Evolutionary conservation across 2,797 vertebrate genomes (phyloP).

Genomic region (Tokudaia tokunoshimensis): DNA sequence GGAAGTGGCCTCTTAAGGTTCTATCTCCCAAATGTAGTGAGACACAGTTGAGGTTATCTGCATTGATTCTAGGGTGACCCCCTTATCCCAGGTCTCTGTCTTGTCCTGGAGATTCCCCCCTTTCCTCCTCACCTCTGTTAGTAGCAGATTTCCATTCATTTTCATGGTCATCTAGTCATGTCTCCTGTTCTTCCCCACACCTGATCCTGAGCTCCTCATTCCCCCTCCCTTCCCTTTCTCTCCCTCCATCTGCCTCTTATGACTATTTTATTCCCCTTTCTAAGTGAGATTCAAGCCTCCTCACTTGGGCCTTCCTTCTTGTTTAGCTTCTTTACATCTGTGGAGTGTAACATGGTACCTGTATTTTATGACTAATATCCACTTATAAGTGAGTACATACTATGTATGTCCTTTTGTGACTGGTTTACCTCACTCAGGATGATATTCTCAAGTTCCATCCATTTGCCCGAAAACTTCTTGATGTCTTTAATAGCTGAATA

Average conservation of each 20-base stretch:
- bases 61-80: too few species aligned
- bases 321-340: neutral
- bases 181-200: neutral
- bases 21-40: too few species aligned
- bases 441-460: neutral
- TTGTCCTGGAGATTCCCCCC: too few species aligned
- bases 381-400: neutral
- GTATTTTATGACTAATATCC: neutral
- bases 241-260: neutral
- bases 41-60: too few species aligned
- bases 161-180: neutral
- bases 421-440: neutral
- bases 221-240: neutral
- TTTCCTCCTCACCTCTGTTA: neutral
- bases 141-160: too few species aligned
- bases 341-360: neutral
- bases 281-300: neutral
- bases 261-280: neutral
- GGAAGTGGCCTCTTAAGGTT: too few species aligned
- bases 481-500: neutral
- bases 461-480: neutral
- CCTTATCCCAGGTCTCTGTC: too few species aligned
- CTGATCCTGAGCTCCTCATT: neutral
- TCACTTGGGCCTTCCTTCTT: neutral
- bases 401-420: neutral